These are phyloP conservation scores for Tolmerus cingulatus DNA, from an alignment of 2,888 invertebrate genomes.

Conservation along the genomic window DNA sequence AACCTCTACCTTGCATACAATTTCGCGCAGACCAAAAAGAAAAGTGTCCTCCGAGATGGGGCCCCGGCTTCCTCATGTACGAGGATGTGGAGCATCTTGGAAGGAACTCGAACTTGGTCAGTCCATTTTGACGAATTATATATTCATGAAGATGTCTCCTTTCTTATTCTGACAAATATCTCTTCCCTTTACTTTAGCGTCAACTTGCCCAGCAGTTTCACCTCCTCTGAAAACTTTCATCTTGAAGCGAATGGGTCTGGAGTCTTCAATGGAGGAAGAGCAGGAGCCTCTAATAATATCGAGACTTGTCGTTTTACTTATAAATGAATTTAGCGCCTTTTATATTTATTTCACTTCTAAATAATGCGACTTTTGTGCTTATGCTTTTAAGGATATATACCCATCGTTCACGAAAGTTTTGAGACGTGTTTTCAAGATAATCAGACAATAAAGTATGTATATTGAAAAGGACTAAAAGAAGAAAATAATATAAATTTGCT, in stretches of 20 bases:
- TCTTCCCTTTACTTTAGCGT: slow-evolving; percentile 15
- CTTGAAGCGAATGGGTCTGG: neutral
- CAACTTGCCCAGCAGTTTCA: neutral
- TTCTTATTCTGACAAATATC: slow-evolving; percentile 29
- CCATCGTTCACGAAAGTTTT: neutral
- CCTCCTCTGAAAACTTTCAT: neutral
- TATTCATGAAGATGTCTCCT: slow-evolving; percentile 41
- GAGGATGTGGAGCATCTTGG: neutral
- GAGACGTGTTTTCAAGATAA: neutral
- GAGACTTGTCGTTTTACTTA: neutral
- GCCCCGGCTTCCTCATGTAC: neutral
- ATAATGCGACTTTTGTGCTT: neutral
- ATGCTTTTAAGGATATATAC: neutral
- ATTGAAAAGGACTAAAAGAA: neutral
- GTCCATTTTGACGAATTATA: slow-evolving; percentile 42
- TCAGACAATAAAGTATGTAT: neutral
- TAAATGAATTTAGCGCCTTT: neutral
- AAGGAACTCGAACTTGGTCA: slow-evolving; percentile 21
- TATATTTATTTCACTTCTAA: neutral
- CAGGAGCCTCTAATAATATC: neutral
- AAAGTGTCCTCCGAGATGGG: neutral
- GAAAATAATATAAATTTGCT: no score
- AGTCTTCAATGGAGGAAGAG: neutral
- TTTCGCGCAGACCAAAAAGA: neutral
- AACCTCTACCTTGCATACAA: neutral